Evolutionary conservation across 1,140 invertebrate genomes (phyloP), one percentile per base, ranked within the genome.

Genomic region (Polyergus mexicanus): DNA sequence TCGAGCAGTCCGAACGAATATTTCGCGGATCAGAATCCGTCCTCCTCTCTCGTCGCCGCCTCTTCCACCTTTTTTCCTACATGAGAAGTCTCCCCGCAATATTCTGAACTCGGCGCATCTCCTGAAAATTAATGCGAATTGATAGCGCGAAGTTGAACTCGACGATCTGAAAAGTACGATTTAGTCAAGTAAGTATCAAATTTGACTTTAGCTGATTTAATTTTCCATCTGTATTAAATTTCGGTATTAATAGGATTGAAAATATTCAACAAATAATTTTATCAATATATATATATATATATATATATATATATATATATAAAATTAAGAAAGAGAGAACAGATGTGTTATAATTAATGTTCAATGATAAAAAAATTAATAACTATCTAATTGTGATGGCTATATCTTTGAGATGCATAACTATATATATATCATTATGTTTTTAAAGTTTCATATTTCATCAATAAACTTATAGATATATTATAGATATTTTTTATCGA

Each of bases 1-100:
- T 63, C 83, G 63, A 54, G 75, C 75, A 86, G 86, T 90, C 88
- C 25, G 47, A 63, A 87, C 75, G 84, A 89, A 84, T 91, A 90
- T 88, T 83, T 83, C 68, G 68, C 78, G 78, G 41, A 91, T 77
- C 81, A 91, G 74, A 85, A 68, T 88, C 66, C 41, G n/a, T 75
- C 84, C 47, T 51, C 13, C 44, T 16, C 83, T 41, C 77, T 28
- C 56, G 35, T 47, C 54, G 75, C 51, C 44, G 62, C 13, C 51
- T 58, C 72, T 69, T 65, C 35, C 22, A 32, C 25, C 19, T 75
- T 63, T 87, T 76, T 62, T 38, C 8, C 85, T 71, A 8, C 54
- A 44, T 22, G 54, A 32, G 38, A 83, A 72, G 74, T 81, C 54
- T 58, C 54, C 56, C 28, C n/a, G 11, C 74, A 85, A 88, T 89